Conservation (phyloP, 2,888 invertebrate species). For the Epinotia brunnichana region DNA sequence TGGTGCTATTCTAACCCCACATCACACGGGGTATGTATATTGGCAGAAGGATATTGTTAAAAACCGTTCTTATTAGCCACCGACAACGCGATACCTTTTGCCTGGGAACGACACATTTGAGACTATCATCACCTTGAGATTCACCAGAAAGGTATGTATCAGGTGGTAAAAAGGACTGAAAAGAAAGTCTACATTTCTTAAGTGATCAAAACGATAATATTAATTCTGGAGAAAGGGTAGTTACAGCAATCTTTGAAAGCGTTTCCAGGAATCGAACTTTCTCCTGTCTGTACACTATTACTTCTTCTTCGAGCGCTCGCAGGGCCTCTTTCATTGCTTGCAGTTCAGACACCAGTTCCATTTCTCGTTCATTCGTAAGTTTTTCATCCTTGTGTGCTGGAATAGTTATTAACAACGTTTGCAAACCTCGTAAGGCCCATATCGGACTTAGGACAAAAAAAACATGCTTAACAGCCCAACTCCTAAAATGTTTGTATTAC, state of each 20-base stretch:
- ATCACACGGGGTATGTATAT: not conserved
- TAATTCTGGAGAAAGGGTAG: constrained; percentile 46
- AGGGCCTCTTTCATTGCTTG: constrained; percentile 76
- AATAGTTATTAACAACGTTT: not conserved
- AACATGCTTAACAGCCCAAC: too few relatives aligned
- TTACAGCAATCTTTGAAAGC: constrained; percentile 74
- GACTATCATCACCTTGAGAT: constrained; percentile 55
- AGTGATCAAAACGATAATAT: constrained; percentile 12
- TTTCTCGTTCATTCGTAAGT: constrained; percentile 74
- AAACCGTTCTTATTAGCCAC: not conserved
- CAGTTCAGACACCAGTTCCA: constrained; percentile 75
- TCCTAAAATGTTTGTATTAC: too few relatives aligned
- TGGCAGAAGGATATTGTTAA: not conserved
- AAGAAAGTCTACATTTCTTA: constrained; percentile 53
- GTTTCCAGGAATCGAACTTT: constrained; percentile 77
- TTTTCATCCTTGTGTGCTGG: constrained; percentile 53
- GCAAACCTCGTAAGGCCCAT: too few relatives aligned
- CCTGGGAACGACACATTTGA: constrained; percentile 24
- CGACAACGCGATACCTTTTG: not conserved
- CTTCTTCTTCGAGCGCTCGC: constrained; percentile 73
- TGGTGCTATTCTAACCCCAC: too few relatives aligned
- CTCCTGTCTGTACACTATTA: constrained; percentile 69
- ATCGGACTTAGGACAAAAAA: too few relatives aligned
- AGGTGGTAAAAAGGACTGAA: constrained; percentile 71
- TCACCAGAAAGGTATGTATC: constrained; percentile 55